Evolutionary conservation across 1,140 invertebrate species (phyloP).

Genomic region (Drosophila pachea): DNA sequence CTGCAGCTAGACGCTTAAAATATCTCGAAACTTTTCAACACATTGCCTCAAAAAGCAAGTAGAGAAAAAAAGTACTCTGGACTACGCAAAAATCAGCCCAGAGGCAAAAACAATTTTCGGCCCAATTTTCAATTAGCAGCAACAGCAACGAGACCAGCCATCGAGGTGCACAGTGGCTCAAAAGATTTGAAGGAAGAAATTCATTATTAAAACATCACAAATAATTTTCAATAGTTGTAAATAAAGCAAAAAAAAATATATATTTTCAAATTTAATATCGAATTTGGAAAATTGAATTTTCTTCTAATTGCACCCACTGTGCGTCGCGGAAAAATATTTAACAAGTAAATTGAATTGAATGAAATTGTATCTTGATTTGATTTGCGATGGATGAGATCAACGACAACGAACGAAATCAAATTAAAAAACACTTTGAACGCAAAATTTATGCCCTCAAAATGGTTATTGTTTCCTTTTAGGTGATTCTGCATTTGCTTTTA

Average conservation of each 20-base stretch:
- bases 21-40: constrained; percentile 61
- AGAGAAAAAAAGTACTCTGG: constrained; percentile 30
- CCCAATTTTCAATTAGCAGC: constrained; percentile 70
- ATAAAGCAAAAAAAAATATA: neutral
- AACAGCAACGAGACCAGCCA: constrained; percentile 15
- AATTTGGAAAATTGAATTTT: neutral
- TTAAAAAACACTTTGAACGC: constrained; percentile 14
- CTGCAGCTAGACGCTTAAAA: constrained; percentile 34
- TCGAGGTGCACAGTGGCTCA: constrained; percentile 11
- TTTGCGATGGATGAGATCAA: constrained; percentile 48
- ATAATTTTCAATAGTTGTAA: neutral
- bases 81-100: constrained; percentile 41
- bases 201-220: neutral
- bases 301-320: neutral
- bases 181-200: neutral
- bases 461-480: constrained; percentile 18
- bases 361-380: constrained; percentile 66
- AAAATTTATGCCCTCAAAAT: constrained; percentile 17
- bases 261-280: neutral
- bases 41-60: constrained; percentile 29
- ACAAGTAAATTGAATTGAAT: constrained; percentile 66
- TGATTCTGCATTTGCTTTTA: neutral
- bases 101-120: constrained; percentile 58
- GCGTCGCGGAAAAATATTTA: constrained; percentile 41
- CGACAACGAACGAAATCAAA: constrained; percentile 42